Conservation (phyloP, 2,888 invertebrate genomes). For the Archips xylosteana region DNA sequence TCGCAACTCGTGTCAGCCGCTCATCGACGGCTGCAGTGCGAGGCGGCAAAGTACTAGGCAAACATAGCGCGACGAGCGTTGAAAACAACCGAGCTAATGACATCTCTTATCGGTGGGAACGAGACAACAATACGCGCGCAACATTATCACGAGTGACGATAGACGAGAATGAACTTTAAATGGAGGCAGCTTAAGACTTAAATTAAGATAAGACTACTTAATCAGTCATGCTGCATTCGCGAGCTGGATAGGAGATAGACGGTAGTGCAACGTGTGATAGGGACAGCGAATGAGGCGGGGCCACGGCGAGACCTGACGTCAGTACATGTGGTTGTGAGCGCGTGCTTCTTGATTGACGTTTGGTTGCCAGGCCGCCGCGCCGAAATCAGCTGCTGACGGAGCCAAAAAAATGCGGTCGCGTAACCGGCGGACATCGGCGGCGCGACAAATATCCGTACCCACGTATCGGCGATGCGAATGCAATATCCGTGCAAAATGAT, state of each 20-base stretch:
- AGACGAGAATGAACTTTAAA: constrained; percentile 57
- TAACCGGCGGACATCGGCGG: constrained; percentile 34
- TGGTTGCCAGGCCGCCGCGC: constrained; percentile 66
- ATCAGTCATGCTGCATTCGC: constrained; percentile 69
- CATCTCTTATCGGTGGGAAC: constrained; percentile 57
- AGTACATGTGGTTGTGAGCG: constrained; percentile 71
- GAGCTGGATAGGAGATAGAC: constrained; percentile 60
- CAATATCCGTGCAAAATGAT: background rate
- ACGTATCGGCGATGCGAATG: background rate
- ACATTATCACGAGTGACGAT: constrained; percentile 48
- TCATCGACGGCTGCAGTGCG: constrained; percentile 82
- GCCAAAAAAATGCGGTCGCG: constrained; percentile 59
- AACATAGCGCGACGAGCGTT: constrained; percentile 64
- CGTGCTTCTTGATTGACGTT: constrained; percentile 67
- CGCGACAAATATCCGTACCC: background rate
- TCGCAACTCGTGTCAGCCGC: constrained; percentile 77
- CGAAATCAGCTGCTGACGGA: constrained; percentile 77
- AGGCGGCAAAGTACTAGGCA: constrained; percentile 84
- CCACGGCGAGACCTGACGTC: constrained; percentile 65
- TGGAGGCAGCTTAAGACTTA: constrained; percentile 49
- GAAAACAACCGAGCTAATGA: constrained; percentile 54
- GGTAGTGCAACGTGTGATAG: constrained; percentile 53
- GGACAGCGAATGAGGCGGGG: constrained; percentile 68
- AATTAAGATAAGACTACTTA: constrained; percentile 50
- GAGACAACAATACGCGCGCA: constrained; percentile 55